A percentile compares a stretch with the other conserved stretches of the same genome.
Conservation (phyloP, 2,113 vertebrate species). For the Leuciscus idus region DNA sequence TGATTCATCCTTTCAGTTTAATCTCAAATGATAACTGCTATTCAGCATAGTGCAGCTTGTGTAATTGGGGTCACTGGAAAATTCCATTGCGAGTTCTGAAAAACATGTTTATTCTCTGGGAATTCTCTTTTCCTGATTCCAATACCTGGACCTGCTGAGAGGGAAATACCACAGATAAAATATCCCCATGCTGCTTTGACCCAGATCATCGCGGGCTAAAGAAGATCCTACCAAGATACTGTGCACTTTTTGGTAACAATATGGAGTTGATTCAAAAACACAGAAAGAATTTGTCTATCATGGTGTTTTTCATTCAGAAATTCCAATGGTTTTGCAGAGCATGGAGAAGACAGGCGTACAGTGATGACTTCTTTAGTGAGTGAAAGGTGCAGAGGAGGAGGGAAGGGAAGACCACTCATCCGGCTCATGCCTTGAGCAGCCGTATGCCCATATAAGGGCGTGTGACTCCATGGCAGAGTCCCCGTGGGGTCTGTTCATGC, state of each 20-base stretch:
- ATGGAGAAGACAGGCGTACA: neutral
- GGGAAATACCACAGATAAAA: constrained; percentile 31
- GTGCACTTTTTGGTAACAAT: neutral
- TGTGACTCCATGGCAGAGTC: constrained; percentile 41
- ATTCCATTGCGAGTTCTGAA: constrained; percentile 69
- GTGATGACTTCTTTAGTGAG: constrained; percentile 16
- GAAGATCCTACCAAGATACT: neutral
- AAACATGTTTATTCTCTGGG: constrained; percentile 71
- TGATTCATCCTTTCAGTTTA: constrained; percentile 34
- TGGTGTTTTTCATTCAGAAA: neutral
- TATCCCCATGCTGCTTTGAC: constrained; percentile 34
- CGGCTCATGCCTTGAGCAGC: constrained; percentile 40
- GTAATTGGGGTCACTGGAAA: constrained; percentile 65
- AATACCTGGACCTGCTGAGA: constrained; percentile 51
- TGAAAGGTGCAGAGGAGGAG: constrained; percentile 36
- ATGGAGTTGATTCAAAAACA: neutral
- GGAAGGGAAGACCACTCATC: constrained; percentile 51
- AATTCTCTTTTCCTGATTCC: constrained; percentile 57
- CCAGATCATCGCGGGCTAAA: constrained; percentile 59
- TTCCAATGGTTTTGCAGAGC: neutral
- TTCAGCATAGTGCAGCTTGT: constrained; percentile 20
- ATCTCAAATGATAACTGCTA: constrained; percentile 27
- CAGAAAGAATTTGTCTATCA: neutral
- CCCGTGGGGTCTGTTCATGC: constrained; percentile 44
- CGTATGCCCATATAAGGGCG: constrained; percentile 61